These are phyloP conservation scores for Diadromus collaris DNA, from an alignment of 2,888 invertebrate species.

Conservation along the genomic window DNA sequence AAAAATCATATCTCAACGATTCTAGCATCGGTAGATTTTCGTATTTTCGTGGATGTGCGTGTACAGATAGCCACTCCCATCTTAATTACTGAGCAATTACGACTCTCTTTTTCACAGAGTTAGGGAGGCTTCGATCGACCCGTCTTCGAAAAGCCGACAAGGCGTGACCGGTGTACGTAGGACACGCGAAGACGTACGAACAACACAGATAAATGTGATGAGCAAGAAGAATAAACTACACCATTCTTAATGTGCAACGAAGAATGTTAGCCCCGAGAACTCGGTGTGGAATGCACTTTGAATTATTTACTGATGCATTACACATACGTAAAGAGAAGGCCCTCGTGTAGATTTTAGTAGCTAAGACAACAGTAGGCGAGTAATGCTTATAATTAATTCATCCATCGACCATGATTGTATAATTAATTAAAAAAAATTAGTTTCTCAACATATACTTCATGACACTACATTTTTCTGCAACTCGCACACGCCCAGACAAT, in stretches of 20 bases:
- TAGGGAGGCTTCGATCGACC: constrained; percentile 35
- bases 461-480: no score
- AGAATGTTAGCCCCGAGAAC: background rate
- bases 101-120: constrained; percentile 39
- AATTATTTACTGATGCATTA: constrained; percentile 33
- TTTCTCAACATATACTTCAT: background rate
- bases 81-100: constrained; percentile 70
- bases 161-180: constrained; percentile 31
- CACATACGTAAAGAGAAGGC: background rate
- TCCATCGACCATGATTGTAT: background rate
- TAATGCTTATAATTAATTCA: background rate
- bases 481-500: no score
- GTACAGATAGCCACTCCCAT: constrained; percentile 66
- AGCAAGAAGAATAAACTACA: background rate
- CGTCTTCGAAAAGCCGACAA: constrained; percentile 41
- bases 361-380: background rate
- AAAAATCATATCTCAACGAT: constrained; percentile 36
- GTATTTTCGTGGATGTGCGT: constrained; percentile 45
- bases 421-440: background rate
- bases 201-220: background rate
- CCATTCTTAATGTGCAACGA: constrained; percentile 4
- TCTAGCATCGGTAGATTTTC: no score
- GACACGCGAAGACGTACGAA: constrained; percentile 13
- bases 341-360: background rate
- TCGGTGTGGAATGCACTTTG: constrained; percentile 9